Evolutionary conservation across 2,888 invertebrate species (phyloP).

Genomic region (Pandemis cinnamomeana): DNA sequence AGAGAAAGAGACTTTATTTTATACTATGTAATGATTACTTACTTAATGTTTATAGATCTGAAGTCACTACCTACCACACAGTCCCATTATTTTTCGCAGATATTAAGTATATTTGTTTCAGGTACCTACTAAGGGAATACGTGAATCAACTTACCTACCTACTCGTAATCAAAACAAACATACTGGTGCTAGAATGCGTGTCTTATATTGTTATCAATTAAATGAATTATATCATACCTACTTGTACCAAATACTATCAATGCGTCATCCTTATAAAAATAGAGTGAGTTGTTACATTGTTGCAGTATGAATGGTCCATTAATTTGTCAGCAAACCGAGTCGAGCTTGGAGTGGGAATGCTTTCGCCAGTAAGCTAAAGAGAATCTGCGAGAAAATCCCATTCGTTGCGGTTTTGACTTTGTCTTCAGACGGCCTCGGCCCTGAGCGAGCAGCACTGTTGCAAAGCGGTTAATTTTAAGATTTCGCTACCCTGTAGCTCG

Average conservation of each 20-base stretch:
- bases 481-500: not conserved
- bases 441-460: not conserved
- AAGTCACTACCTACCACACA: too few species aligned
- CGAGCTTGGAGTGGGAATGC: not conserved
- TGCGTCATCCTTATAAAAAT: not conserved
- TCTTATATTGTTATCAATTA: not conserved
- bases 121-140: too few species aligned
- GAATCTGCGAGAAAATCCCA: not conserved
- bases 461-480: not conserved
- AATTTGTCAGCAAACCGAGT: not conserved
- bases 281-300: not conserved
- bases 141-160: too few species aligned
- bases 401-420: not conserved
- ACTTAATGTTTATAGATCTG: too few species aligned
- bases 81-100: too few species aligned
- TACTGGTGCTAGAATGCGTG: not conserved
- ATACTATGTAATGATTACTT: too few species aligned
- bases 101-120: too few species aligned
- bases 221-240: not conserved
- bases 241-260: not conserved
- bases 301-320: constrained; percentile 1
- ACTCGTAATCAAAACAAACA: not conserved
- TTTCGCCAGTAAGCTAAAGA: not conserved
- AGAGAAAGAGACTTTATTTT: too few species aligned
- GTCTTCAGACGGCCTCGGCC: not conserved